Evolutionary conservation across 2,888 invertebrate genomes (phyloP), one percentile per base, ranked within the genome.

Genomic region (Spialia ferax): DNA sequence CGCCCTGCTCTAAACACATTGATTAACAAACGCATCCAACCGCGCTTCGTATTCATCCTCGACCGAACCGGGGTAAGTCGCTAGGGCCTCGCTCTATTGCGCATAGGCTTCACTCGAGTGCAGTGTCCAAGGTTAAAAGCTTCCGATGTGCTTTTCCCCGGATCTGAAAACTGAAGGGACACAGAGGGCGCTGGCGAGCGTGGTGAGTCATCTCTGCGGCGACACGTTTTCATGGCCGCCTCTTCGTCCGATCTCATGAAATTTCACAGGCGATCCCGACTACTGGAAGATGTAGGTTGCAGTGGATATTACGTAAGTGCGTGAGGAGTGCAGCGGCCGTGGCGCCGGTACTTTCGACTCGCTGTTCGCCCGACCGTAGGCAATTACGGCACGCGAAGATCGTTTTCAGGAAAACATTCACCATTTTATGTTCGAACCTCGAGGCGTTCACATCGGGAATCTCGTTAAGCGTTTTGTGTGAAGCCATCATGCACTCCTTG

Each of bases 161-260:
- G 82, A 84, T 82, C 79, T 76, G 75, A 70, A 75, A 77, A 67
- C 69, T 67, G 72, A 74, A 75, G 81, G 84, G 80, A 77, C 84
- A 83, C 64, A 89, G 90, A 82, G 86, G 90, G 89, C 92, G 92
- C 87, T 85, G 82, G 86, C 81, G 87, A 69, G 82, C 81, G 79
- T 85, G 86, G 90, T 93, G 93, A 92, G 88, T 93, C 93, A 93
- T 91, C 88, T 87, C 86, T 91, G 92, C 91, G 78, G 76, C 81
- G 89, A 87, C 88, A 88, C 82, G 87, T 86, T 90, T 89, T 89
- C 89, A 89, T 88, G 90, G 91, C 90, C 91, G 89, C 86, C 84
- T 81, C 82, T 86, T 88, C 87, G 85, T 86, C 88, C 86, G 88
- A 86, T 91, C 86, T 88, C 79, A 79, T 73, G 82, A 75, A 78